Evolutionary conservation across 2,888 invertebrate species (phyloP).

Genomic region (Amphipyra tragopoginis): DNA sequence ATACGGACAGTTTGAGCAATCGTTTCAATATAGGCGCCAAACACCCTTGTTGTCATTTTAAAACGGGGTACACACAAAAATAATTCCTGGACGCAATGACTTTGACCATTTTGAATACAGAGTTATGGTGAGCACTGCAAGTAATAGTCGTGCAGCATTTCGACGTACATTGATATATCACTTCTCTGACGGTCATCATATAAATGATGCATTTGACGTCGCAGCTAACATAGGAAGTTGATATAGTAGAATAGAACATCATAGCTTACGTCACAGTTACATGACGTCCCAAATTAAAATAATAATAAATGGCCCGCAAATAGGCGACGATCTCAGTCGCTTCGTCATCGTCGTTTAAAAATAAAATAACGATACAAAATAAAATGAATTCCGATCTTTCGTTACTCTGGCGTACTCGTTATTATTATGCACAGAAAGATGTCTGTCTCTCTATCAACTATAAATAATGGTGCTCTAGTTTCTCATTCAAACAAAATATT

Average conservation of each 20-base stretch:
- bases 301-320: conserved; percentile 7
- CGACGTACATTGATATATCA: conserved; percentile 29
- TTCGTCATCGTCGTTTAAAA: conserved; percentile 15
- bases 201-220: conserved; percentile 26
- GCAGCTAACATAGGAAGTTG: not conserved
- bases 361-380: conserved; percentile 3
- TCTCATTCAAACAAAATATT: conserved; percentile 35
- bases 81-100: not conserved
- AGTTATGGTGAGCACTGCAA: conserved; percentile 41
- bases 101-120: conserved; percentile 4
- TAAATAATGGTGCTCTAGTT: conserved; percentile 39
- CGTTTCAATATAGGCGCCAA: too few species aligned
- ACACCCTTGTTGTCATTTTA: not conserved
- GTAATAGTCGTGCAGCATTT: conserved; percentile 34
- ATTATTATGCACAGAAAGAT: conserved; percentile 24
- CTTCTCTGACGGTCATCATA: conserved; percentile 20
- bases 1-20: too few species aligned
- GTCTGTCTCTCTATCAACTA: conserved; percentile 10
- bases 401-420: not conserved
- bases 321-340: conserved; percentile 2
- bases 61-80: not conserved
- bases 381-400: not conserved
- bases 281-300: not conserved
- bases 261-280: conserved; percentile 3
- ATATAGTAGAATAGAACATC: not conserved